phyloP scores from a whole-genome alignment of 2,797 vertebrate species.

The Euphonia xanthogaster region DNA sequence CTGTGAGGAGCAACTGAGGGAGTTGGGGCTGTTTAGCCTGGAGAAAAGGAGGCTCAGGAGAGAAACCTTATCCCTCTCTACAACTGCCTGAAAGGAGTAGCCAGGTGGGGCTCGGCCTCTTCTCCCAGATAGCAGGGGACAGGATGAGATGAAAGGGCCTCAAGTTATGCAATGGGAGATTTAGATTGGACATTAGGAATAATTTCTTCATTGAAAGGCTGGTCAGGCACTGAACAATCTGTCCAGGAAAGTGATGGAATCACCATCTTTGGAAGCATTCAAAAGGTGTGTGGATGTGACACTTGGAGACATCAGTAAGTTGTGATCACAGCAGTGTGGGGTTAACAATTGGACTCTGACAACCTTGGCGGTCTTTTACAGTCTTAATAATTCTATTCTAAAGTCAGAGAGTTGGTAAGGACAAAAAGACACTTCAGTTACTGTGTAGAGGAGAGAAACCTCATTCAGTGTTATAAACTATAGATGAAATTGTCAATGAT shows the following conservation, averaged over 20 bases:
- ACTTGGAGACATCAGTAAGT: not conserved
- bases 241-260: not conserved
- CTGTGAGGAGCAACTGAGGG: not conserved
- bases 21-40: not conserved
- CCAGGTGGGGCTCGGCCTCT: not conserved
- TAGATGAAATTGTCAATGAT: not conserved
- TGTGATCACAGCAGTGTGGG: not conserved
- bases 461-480: not conserved
- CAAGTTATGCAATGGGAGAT: not conserved
- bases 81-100: not conserved
- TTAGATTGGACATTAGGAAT: not conserved
- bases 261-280: not conserved
- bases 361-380: not conserved
- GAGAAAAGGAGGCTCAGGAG: not conserved
- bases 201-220: not conserved
- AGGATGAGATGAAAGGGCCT: not conserved
- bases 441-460: not conserved
- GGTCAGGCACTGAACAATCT: not conserved
- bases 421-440: not conserved
- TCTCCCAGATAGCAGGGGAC: not conserved
- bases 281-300: not conserved
- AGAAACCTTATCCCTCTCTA: not conserved
- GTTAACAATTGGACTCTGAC: not conserved
- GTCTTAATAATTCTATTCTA: not conserved
- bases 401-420: not conserved